phyloP scores from a whole-genome alignment of 2,113 vertebrate genomes.

The Neotoma lepida region DNA sequence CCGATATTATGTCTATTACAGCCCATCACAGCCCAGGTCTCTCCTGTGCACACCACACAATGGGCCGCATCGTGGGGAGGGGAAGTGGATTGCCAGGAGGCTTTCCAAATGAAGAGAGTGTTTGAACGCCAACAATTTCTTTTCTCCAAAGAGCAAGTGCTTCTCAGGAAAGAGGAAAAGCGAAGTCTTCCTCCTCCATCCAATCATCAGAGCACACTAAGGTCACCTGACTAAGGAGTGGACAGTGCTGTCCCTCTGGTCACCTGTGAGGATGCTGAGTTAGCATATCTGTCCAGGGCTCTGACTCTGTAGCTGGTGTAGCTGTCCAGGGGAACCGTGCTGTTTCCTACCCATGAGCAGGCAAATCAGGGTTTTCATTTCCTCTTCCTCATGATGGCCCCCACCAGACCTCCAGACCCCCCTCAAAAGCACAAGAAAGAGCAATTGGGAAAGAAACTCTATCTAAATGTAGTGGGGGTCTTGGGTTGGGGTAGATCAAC shows the following conservation, averaged over 20 bases:
- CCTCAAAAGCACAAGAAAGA: not conserved
- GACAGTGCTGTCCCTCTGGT: not conserved
- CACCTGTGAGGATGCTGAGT: fast-evolving
- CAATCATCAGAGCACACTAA: not conserved
- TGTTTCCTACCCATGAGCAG: fast-evolving
- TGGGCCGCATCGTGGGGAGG: not conserved
- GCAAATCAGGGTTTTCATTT: fast-evolving
- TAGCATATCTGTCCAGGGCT: not conserved
- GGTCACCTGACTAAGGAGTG: not conserved
- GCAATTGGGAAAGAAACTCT: too few relatives aligned
- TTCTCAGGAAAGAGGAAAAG: not conserved
- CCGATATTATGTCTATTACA: fast-evolving
- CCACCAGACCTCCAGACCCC: not conserved
- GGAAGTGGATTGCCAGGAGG: not conserved
- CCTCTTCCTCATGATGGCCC: not conserved
- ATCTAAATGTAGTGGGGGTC: fast-evolving
- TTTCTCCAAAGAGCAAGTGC: slow-evolving; percentile 7
- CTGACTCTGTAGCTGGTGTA: not conserved
- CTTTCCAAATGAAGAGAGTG: not conserved
- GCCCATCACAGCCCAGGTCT: not conserved
- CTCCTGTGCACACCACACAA: fast-evolving
- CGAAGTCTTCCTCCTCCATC: not conserved
- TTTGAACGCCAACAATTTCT: slow-evolving; percentile 6
- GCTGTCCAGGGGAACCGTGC: not conserved
- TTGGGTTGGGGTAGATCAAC: fast-evolving